These are phyloP conservation scores for Crioceris asparagi DNA, from an alignment of 2,888 invertebrate species.

Conservation along the genomic window DNA sequence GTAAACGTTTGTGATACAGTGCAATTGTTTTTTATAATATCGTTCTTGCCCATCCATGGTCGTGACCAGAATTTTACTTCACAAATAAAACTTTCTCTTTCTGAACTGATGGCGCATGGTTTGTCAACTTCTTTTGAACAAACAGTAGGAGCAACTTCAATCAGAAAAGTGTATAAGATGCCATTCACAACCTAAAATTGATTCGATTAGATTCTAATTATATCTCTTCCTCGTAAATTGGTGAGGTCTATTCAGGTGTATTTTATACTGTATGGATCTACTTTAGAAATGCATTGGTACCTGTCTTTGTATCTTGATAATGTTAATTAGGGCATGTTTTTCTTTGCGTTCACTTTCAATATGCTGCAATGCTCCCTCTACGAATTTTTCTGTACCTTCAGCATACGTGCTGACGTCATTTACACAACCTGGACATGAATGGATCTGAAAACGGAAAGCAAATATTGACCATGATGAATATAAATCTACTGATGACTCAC, in stretches of 20 bases:
- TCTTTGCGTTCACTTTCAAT: conserved; percentile 31
- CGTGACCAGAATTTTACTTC: conserved; percentile 53
- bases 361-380: conserved; percentile 42
- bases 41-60: conserved; percentile 53
- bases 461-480: too few species aligned
- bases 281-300: conserved; percentile 36
- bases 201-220: background rate
- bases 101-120: conserved; percentile 33
- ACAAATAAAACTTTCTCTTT: conserved; percentile 36
- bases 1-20: conserved; percentile 46
- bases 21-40: conserved; percentile 56
- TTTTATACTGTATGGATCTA: background rate
- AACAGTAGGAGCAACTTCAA: conserved; percentile 39
- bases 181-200: conserved; percentile 48
- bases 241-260: too few species aligned
- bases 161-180: conserved; percentile 45
- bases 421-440: conserved; percentile 44
- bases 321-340: conserved; percentile 38
- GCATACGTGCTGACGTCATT: conserved; percentile 42
- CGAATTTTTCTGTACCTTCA: conserved; percentile 42
- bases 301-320: conserved; percentile 46
- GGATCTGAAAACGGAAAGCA: too few species aligned
- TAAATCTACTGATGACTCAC: too few species aligned
- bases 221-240: too few species aligned
- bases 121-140: conserved; percentile 29